A percentile compares a stretch with the other conserved stretches of the same genome.
Evolutionary conservation across 2,797 vertebrate species (phyloP).

Genomic region (Muscicapa comitata): DNA sequence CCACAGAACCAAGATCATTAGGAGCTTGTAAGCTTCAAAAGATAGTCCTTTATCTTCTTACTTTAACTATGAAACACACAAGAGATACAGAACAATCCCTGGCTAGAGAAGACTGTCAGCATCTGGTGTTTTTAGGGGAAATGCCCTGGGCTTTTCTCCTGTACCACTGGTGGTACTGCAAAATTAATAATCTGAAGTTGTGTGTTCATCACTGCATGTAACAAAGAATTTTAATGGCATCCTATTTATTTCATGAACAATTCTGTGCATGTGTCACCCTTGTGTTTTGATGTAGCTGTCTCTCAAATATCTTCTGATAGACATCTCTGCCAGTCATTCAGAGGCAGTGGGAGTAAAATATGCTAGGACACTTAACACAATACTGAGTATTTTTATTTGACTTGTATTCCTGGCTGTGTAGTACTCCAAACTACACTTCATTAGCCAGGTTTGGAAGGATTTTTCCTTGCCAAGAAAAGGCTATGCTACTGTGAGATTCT

Average conservation of each 20-base stretch:
- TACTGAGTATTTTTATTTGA: neutral
- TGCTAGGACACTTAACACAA: slow-evolving; percentile 1
- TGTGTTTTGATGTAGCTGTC: neutral
- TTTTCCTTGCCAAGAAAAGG: neutral
- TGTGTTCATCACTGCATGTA: neutral
- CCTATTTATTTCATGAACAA: neutral
- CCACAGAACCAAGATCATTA: neutral
- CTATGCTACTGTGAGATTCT: neutral
- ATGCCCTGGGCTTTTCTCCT: neutral
- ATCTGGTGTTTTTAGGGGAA: neutral
- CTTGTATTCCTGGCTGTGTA: neutral
- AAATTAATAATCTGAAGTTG: neutral
- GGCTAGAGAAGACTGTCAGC: neutral
- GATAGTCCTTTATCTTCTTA: neutral
- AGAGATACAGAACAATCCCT: neutral
- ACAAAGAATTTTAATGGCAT: neutral
- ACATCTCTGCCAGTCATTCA: neutral
- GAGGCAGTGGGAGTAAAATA: slow-evolving; percentile 23
- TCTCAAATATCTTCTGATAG: neutral
- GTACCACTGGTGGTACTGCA: neutral
- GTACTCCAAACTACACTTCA: neutral
- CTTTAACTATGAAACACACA: neutral
- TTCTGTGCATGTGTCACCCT: neutral
- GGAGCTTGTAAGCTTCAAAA: neutral
- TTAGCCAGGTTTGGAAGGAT: neutral